A percentile compares a stretch with the other conserved stretches of the same genome.
phyloP scores from a whole-genome alignment of 2,888 invertebrate genomes.

The Bembecia ichneumoniformis region DNA sequence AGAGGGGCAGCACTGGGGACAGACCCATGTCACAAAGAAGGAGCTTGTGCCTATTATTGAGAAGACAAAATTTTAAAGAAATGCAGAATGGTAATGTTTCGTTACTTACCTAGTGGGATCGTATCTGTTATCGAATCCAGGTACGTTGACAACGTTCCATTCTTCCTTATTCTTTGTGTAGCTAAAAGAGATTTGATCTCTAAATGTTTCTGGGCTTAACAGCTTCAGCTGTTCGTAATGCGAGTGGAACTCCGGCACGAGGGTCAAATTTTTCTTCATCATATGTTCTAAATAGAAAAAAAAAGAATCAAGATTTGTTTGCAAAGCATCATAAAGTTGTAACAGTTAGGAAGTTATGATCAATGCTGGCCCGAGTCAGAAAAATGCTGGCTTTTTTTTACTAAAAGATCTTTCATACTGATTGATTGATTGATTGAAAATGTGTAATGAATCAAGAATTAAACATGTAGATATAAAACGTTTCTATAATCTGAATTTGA shows the following conservation, averaged over 20 bases:
- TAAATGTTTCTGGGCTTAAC: constrained; percentile 82
- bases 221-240: constrained; percentile 95
- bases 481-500: too few relatives aligned
- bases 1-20: too few relatives aligned
- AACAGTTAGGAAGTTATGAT: too few relatives aligned
- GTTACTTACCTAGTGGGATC: constrained; percentile 84
- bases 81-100: not conserved
- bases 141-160: constrained; percentile 88
- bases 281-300: constrained; percentile 77
- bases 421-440: too few relatives aligned
- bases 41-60: too few relatives aligned
- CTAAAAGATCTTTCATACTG: too few relatives aligned
- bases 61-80: not conserved
- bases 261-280: constrained; percentile 86
- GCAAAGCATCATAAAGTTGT: too few relatives aligned
- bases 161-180: constrained; percentile 85
- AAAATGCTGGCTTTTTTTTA: too few relatives aligned
- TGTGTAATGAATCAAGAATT: too few relatives aligned
- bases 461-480: too few relatives aligned
- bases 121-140: constrained; percentile 83
- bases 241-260: constrained; percentile 93
- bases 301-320: not conserved
- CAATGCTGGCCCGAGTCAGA: too few relatives aligned
- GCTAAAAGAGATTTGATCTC: constrained; percentile 91
- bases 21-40: too few relatives aligned